phyloP scores from a whole-genome alignment of 2,113 vertebrate genomes.

The Aix galericulata region DNA sequence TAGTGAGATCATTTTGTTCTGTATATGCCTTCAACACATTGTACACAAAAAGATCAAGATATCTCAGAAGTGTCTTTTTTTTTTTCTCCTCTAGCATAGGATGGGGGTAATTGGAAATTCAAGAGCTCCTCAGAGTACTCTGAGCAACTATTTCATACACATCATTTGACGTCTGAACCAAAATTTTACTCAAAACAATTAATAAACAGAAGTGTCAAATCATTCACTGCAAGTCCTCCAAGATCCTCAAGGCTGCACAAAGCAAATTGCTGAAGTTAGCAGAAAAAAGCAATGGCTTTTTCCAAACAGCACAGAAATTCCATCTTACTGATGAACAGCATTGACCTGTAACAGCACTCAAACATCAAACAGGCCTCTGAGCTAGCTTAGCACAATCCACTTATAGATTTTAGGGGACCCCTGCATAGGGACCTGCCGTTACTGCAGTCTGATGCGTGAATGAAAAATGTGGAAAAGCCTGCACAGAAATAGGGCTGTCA shows the following conservation, averaged over 20 bases:
- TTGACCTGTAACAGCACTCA: neutral
- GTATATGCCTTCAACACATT: neutral
- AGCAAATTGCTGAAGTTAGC: neutral
- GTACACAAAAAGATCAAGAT: neutral
- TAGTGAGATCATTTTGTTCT: neutral
- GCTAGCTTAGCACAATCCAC: neutral
- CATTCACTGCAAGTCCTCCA: constrained; percentile 7
- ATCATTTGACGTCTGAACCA: neutral
- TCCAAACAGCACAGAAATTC: neutral
- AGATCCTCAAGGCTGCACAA: neutral
- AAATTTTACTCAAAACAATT: neutral
- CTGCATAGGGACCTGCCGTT: neutral
- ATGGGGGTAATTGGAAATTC: neutral
- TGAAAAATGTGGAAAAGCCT: neutral
- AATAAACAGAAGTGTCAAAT: neutral
- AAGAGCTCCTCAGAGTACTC: neutral
- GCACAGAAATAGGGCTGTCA: neutral
- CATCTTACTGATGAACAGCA: neutral
- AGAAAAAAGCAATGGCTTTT: constrained; percentile 14
- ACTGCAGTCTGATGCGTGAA: rapidly evolving
- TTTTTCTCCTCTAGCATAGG: neutral
- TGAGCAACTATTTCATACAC: neutral
- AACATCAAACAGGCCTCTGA: neutral
- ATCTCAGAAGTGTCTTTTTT: neutral
- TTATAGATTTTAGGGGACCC: neutral